Evolutionary conservation across 2,113 vertebrate genomes (phyloP).

Genomic region (Pelecanus crispus): DNA sequence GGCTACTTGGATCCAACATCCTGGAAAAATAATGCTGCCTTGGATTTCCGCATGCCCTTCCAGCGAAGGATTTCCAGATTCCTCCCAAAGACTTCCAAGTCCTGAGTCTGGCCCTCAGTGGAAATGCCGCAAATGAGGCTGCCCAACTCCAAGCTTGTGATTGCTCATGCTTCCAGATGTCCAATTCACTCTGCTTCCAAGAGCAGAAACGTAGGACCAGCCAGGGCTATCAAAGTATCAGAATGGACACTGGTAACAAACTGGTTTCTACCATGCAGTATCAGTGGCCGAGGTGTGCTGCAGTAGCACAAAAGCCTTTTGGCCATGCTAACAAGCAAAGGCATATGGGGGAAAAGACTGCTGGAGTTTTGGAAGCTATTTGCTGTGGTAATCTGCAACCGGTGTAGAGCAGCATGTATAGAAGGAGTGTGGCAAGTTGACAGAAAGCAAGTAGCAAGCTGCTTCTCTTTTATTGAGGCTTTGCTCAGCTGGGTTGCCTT

Average conservation of each 20-base stretch:
- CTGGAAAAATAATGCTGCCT: not conserved
- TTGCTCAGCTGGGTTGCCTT: constrained; percentile 29
- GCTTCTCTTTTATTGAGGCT: constrained; percentile 9
- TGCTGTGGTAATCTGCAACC: constrained; percentile 9
- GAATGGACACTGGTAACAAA: not conserved
- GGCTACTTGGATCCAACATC: not conserved
- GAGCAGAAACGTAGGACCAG: not conserved
- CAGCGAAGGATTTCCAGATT: not conserved
- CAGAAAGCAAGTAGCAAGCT: constrained; percentile 6
- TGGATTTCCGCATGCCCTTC: not conserved
- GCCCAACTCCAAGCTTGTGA: not conserved
- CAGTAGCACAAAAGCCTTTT: not conserved
- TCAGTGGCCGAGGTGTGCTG: not conserved
- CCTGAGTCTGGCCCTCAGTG: not conserved
- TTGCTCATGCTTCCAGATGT: not conserved
- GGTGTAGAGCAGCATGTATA: not conserved
- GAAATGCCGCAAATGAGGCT: not conserved
- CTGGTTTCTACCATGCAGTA: not conserved
- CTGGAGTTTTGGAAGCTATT: constrained; percentile 7
- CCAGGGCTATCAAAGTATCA: not conserved
- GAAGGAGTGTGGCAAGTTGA: constrained; percentile 9
- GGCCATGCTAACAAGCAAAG: not conserved
- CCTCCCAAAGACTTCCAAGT: not conserved
- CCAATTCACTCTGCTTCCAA: not conserved
- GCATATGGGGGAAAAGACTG: not conserved